Evolutionary conservation across 2,888 invertebrate genomes (phyloP).

Genomic region (Apantesis nais): DNA sequence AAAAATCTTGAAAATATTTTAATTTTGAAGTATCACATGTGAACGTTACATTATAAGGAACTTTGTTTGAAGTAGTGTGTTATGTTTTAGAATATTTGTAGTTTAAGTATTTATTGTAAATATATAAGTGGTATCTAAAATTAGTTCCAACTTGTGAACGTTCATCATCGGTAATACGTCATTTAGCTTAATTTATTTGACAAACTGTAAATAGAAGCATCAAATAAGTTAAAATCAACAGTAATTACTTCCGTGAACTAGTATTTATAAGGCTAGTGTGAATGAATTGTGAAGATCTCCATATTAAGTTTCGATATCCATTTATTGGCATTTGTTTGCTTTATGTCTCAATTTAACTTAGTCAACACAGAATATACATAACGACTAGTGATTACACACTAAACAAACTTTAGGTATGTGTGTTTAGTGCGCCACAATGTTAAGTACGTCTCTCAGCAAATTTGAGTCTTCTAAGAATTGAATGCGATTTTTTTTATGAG

Average conservation of each 20-base stretch:
- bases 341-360: neutral
- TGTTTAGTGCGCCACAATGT: neutral
- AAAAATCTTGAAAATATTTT: too few relatives aligned
- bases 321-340: neutral
- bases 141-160: neutral
- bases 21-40: too few relatives aligned
- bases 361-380: neutral
- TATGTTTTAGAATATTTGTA: neutral
- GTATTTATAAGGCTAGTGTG: constrained; percentile 4
- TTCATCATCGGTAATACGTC: neutral
- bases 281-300: neutral
- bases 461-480: too few relatives aligned
- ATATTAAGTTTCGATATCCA: neutral
- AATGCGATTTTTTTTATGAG: too few relatives aligned
- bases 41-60: neutral
- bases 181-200: neutral
- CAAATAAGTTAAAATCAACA: constrained; percentile 8
- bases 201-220: neutral
- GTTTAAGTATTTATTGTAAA: too few relatives aligned
- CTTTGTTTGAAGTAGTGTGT: neutral
- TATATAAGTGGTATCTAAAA: neutral
- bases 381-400: neutral
- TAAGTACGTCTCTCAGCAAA: too few relatives aligned
- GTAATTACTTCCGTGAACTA: neutral
- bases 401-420: too few relatives aligned